phyloP scores from a whole-genome alignment of 2,888 invertebrate genomes.

The Marronus borbonicus region DNA sequence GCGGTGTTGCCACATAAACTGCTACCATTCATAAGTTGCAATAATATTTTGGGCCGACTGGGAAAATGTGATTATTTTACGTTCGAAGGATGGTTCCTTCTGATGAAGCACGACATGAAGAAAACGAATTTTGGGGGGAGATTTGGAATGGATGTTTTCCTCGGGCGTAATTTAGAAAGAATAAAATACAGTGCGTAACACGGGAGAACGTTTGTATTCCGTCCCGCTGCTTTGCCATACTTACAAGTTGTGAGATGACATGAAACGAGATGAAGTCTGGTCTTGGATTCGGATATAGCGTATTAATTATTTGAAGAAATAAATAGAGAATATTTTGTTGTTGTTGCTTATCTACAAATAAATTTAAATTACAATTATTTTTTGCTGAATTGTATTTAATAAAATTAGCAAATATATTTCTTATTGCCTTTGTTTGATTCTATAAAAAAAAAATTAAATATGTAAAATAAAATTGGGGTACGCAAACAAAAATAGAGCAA shows the following conservation, averaged over 20 bases:
- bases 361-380: no score
- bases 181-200: constrained; percentile 63
- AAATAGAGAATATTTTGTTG: not conserved
- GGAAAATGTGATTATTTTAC: constrained; percentile 4
- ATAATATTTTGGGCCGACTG: constrained; percentile 44
- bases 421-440: no score
- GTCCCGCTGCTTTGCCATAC: constrained; percentile 47
- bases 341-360: no score
- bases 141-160: not conserved
- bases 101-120: not conserved
- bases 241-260: constrained; percentile 25
- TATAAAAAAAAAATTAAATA: no score
- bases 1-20: constrained; percentile 62
- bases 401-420: no score
- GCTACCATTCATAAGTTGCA: constrained; percentile 58
- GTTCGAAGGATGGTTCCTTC: not conserved
- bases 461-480: no score
- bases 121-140: constrained; percentile 3
- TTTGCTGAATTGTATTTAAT: no score
- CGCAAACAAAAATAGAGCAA: no score
- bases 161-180: constrained; percentile 1
- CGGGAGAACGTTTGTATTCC: constrained; percentile 61
- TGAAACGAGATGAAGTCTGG: not conserved
- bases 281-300: not conserved
- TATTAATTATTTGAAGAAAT: constrained; percentile 3